Evolutionary conservation across 2,888 invertebrate species (phyloP).

Genomic region (Formica aserva): DNA sequence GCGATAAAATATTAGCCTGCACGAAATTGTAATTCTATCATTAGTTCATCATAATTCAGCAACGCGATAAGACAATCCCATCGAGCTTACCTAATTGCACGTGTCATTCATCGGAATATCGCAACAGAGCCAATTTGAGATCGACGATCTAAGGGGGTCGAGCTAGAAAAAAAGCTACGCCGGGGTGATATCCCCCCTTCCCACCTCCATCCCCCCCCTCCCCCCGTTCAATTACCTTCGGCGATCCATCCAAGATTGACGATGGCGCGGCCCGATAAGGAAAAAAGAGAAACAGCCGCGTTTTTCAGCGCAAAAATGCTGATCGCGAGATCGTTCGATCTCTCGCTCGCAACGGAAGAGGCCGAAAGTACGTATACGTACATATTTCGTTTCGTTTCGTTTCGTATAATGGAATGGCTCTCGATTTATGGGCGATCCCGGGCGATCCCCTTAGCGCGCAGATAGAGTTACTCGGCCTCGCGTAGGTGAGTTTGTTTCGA

Average conservation of each 20-base stretch:
- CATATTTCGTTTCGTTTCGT: slow-evolving; percentile 30
- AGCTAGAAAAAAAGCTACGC: slow-evolving; percentile 21
- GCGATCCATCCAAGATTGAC: slow-evolving; percentile 53
- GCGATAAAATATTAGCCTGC: not conserved
- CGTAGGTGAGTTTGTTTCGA: slow-evolving; percentile 54
- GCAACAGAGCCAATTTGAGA: slow-evolving; percentile 17
- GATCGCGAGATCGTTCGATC: slow-evolving; percentile 42
- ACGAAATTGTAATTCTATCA: not conserved
- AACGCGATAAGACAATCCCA: not conserved
- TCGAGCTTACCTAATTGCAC: not conserved
- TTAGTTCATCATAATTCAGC: not conserved
- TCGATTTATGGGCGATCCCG: slow-evolving; percentile 49
- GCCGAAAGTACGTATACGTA: slow-evolving; percentile 42
- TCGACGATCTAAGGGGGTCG: slow-evolving; percentile 31
- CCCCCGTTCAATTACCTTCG: slow-evolving; percentile 46
- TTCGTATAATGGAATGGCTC: slow-evolving; percentile 51
- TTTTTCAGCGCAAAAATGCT: slow-evolving; percentile 45
- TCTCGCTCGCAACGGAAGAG: slow-evolving; percentile 40
- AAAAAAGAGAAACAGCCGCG: slow-evolving; percentile 48
- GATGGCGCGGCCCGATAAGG: slow-evolving; percentile 47
- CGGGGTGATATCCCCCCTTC: slow-evolving; percentile 4
- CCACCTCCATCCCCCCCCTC: not conserved
- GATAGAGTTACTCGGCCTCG: slow-evolving; percentile 48
- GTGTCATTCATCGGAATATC: slow-evolving; percentile 25
- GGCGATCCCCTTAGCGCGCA: slow-evolving; percentile 39